Conservation (phyloP, 2,888 invertebrate species). For the Muschampia plurimacula region DNA sequence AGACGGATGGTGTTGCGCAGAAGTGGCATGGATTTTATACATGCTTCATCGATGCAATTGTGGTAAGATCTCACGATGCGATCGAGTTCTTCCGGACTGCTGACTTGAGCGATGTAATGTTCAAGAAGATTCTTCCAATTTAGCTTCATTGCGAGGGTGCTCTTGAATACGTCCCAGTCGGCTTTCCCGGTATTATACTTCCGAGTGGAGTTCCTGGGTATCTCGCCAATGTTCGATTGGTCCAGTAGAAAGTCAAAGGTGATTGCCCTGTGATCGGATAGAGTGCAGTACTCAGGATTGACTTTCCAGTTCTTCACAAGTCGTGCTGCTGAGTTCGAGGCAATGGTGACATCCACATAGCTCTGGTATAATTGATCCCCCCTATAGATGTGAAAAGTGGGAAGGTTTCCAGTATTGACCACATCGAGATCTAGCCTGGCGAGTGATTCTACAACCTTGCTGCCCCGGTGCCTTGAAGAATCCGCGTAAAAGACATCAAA, state of each 20-base stretch:
- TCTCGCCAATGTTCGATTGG: neutral
- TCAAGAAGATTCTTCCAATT: neutral
- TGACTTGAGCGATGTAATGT: neutral
- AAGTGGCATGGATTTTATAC: neutral
- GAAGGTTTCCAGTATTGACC: neutral
- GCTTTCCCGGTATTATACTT: neutral
- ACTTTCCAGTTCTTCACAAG: neutral
- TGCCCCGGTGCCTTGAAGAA: neutral
- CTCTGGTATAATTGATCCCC: neutral
- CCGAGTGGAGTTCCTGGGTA: neutral
- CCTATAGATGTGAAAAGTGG: neutral
- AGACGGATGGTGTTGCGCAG: neutral
- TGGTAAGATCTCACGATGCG: neutral
- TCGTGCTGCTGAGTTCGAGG: neutral
- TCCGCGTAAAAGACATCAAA: no score
- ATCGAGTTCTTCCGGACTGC: neutral
- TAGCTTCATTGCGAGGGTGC: neutral
- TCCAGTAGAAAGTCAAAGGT: neutral
- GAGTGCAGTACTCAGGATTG: neutral
- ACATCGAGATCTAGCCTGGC: neutral
- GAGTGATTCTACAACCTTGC: neutral
- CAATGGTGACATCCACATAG: constrained; percentile 2
- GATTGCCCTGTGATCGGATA: neutral
- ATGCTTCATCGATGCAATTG: neutral
- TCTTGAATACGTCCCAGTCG: neutral